These are phyloP conservation scores for Sebastes hubbsi DNA, from an alignment of 2,797 vertebrate species.

Conservation along the genomic window DNA sequence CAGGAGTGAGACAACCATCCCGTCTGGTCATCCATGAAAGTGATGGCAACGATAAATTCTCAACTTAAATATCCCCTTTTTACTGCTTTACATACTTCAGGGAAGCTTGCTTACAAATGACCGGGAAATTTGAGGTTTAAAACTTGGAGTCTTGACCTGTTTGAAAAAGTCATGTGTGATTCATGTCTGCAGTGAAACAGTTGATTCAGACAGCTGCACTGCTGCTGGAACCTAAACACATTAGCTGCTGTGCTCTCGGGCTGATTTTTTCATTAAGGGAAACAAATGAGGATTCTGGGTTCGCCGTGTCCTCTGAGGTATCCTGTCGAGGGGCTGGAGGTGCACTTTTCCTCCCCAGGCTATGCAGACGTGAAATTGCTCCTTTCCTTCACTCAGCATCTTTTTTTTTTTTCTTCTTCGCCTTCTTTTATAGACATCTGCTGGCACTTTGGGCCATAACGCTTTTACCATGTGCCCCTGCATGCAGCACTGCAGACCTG, in stretches of 20 bases:
- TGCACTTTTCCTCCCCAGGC: conserved; percentile 42
- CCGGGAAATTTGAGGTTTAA: conserved; percentile 1
- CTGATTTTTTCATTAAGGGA: conserved; percentile 55
- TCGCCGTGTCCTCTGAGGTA: conserved; percentile 52
- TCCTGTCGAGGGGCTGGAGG: conserved; percentile 30
- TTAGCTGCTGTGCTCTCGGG: conserved; percentile 25
- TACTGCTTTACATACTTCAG: neutral
- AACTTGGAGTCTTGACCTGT: neutral
- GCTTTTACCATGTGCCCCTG: conserved; percentile 68
- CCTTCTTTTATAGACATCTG: conserved; percentile 70
- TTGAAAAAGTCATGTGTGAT: conserved; percentile 3
- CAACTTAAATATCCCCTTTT: neutral
- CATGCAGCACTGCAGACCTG: conserved; percentile 22
- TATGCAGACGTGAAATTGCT: conserved; percentile 39
- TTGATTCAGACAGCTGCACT: neutral
- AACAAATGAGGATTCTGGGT: conserved; percentile 46
- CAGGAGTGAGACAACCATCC: neutral
- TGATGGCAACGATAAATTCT: neutral
- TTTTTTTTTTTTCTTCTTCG: conserved; percentile 42
- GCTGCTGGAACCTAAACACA: conserved; percentile 10
- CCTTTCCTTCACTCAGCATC: conserved; percentile 46
- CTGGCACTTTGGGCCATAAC: conserved; percentile 68
- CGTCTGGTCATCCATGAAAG: neutral
- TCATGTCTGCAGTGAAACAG: conserved; percentile 9
- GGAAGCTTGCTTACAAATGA: neutral